phyloP scores from a whole-genome alignment of 2,888 invertebrate genomes.

The Nebria brevicollis region DNA sequence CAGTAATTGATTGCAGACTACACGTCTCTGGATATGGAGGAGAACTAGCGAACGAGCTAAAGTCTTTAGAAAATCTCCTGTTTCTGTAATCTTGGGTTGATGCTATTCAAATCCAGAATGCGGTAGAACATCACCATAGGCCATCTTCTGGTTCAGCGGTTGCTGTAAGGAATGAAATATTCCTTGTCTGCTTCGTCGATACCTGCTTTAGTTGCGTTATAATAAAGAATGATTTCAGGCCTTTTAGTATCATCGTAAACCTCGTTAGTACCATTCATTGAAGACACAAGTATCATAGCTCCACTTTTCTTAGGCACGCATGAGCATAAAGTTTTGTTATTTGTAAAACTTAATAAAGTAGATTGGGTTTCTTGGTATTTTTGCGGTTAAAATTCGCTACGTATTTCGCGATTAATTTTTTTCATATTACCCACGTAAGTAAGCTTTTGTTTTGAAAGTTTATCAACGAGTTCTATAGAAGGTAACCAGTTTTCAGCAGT shows the following conservation, averaged over 20 bases:
- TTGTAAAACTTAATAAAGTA: slow-evolving; percentile 50
- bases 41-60: slow-evolving; percentile 36
- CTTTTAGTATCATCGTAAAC: slow-evolving; percentile 20
- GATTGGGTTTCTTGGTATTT: slow-evolving; percentile 48
- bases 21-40: slow-evolving; percentile 45
- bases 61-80: slow-evolving; percentile 30
- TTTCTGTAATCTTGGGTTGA: slow-evolving; percentile 31
- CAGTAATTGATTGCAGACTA: slow-evolving; percentile 41
- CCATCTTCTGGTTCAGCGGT: slow-evolving; percentile 37
- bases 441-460: slow-evolving; percentile 48
- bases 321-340: slow-evolving; percentile 47
- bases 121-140: slow-evolving; percentile 45
- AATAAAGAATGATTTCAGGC: slow-evolving; percentile 30
- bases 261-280: slow-evolving; percentile 48
- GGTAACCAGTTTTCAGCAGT: slow-evolving; percentile 57
- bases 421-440: slow-evolving; percentile 52
- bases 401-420: slow-evolving; percentile 51
- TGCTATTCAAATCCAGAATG: slow-evolving; percentile 36
- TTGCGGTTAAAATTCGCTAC: slow-evolving; percentile 51
- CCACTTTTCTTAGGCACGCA: slow-evolving; percentile 34
- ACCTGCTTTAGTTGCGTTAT: slow-evolving; percentile 19
- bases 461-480: slow-evolving; percentile 53
- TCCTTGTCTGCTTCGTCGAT: slow-evolving; percentile 10
- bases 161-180: neutral
- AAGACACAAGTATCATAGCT: slow-evolving; percentile 48